These are phyloP conservation scores for Pristionchus maxplancki DNA, from an alignment of 2,888 invertebrate species.

Conservation along the genomic window DNA sequence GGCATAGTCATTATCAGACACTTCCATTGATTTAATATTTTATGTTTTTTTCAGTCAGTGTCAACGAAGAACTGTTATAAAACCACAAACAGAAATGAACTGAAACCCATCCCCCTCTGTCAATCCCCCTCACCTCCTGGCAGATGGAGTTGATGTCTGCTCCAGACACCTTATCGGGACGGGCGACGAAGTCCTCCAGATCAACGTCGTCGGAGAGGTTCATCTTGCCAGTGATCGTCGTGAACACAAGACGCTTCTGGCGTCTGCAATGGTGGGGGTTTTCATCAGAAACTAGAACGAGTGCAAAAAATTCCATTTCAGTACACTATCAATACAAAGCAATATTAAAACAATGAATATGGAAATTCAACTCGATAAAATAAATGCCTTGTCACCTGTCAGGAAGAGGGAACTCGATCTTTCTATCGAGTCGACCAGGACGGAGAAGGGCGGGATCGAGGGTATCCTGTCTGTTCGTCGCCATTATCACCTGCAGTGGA, in stretches of 20 bases:
- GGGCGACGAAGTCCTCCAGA: slow-evolving; percentile 97
- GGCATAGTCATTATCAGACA: neutral
- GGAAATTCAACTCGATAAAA: no score
- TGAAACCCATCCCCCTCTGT: no score
- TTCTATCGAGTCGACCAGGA: slow-evolving; percentile 93
- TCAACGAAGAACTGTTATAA: neutral
- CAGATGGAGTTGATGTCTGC: slow-evolving; percentile 99
- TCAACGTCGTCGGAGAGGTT: slow-evolving; percentile 97
- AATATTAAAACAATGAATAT: no score
- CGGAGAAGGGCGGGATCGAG: slow-evolving; percentile 96
- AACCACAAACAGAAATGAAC: no score
- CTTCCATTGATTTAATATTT: no score
- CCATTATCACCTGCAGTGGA: slow-evolving; percentile 87
- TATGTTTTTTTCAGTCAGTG: no score
- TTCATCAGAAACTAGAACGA: no score
- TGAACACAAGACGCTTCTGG: slow-evolving; percentile 95
- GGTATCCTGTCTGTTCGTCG: slow-evolving; percentile 96
- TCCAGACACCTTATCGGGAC: slow-evolving; percentile 98
- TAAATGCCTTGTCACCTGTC: slow-evolving; percentile 86
- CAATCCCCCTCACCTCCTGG: slow-evolving; percentile 87
- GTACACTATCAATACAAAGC: no score
- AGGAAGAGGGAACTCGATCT: slow-evolving; percentile 98
- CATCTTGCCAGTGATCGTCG: slow-evolving; percentile 97
- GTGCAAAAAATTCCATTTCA: no score
- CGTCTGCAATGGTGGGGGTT: slow-evolving; percentile 79